Conservation (phyloP, 2,797 vertebrate genomes). For the Sparidentex hasta region DNA sequence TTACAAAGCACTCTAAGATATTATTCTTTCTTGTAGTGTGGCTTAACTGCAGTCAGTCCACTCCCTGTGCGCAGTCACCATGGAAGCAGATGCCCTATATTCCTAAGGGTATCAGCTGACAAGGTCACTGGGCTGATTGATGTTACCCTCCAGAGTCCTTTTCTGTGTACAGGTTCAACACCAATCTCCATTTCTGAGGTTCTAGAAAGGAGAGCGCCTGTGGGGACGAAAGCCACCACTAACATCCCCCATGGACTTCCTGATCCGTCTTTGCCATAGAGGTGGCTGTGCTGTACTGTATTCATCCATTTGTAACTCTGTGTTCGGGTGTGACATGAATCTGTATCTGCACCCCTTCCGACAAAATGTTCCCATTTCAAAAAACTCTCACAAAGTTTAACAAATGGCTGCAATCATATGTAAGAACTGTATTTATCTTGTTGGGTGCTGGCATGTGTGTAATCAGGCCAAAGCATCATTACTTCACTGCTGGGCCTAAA, state of each 20-base stretch:
- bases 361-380: slow-evolving; percentile 7
- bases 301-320: slow-evolving; percentile 47
- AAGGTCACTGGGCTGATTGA: slow-evolving; percentile 84
- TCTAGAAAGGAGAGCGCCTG: slow-evolving; percentile 55
- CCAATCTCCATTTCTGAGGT: slow-evolving; percentile 76
- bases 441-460: neutral
- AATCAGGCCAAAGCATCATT: slow-evolving; percentile 23
- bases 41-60: slow-evolving; percentile 54
- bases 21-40: slow-evolving; percentile 36
- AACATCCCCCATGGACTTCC: slow-evolving; percentile 54
- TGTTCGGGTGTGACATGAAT: slow-evolving; percentile 36
- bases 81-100: slow-evolving; percentile 73
- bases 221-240: slow-evolving; percentile 46
- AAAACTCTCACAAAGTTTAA: slow-evolving; percentile 19
- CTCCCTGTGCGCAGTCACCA: slow-evolving; percentile 64
- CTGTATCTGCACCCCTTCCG: slow-evolving; percentile 5
- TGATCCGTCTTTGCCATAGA: slow-evolving; percentile 57
- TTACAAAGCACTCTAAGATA: slow-evolving; percentile 51
- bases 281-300: slow-evolving; percentile 32
- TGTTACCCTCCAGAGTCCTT: slow-evolving; percentile 74
- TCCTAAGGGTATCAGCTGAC: slow-evolving; percentile 76
- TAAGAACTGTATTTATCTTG: slow-evolving; percentile 13
- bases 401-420: neutral
- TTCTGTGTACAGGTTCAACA: slow-evolving; percentile 74
- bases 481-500: neutral